These are phyloP conservation scores for Toxostoma redivivum DNA, from an alignment of 2,113 vertebrate genomes.

Conservation along the genomic window DNA sequence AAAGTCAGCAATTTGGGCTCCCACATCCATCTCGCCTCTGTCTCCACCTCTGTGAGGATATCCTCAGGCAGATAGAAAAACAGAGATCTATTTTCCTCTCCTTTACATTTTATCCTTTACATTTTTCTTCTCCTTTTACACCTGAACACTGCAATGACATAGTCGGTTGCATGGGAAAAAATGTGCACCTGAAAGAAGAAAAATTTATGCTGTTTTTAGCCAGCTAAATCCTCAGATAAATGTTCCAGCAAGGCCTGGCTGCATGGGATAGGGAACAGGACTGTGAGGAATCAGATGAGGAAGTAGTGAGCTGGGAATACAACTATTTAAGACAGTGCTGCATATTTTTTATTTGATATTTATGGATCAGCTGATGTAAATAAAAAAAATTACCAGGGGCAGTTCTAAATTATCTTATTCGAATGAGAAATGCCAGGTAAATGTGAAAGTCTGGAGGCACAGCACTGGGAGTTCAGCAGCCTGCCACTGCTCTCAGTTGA, in stretches of 20 bases:
- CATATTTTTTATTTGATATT: not conserved
- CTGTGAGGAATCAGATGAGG: not conserved
- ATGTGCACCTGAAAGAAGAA: not conserved
- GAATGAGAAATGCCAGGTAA: not conserved
- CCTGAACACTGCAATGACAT: not conserved
- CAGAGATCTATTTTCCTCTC: not conserved
- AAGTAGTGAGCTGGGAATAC: not conserved
- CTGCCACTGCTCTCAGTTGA: not conserved
- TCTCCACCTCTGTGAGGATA: not conserved
- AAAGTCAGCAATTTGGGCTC: not conserved
- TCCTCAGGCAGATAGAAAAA: not conserved
- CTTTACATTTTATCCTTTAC: not conserved
- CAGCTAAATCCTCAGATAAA: not conserved
- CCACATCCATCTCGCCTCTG: not conserved
- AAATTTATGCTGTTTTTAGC: not conserved
- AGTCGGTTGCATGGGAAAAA: not conserved
- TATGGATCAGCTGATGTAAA: not conserved
- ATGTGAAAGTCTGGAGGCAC: not conserved
- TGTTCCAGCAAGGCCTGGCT: not conserved
- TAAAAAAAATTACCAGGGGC: not conserved
- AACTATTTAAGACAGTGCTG: not conserved
- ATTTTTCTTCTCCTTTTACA: not conserved
- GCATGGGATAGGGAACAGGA: not conserved
- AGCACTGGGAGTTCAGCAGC: not conserved
- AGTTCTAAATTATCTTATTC: not conserved